Evolutionary conservation across 2,797 vertebrate genomes (phyloP).

Genomic region (Gastrophryne carolinensis): DNA sequence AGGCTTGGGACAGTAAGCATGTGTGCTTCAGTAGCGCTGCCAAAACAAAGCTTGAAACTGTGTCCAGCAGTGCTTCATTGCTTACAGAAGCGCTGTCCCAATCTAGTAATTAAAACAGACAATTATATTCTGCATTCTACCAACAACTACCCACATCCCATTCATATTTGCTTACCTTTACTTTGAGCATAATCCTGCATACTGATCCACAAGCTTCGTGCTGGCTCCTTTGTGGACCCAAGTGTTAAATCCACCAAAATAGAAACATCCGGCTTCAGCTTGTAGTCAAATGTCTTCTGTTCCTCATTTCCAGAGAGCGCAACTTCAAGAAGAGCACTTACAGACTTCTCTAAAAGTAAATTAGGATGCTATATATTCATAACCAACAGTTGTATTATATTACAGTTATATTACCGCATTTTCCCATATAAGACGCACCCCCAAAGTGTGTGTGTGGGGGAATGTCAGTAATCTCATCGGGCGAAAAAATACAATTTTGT

Average conservation of each 20-base stretch:
- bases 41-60: constrained; percentile 91
- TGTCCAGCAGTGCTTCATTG: constrained; percentile 91
- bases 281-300: constrained; percentile 93
- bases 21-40: constrained; percentile 93
- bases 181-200: constrained; percentile 95
- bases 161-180: constrained; percentile 77
- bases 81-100: constrained; percentile 93
- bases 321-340: constrained; percentile 89
- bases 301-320: constrained; percentile 93
- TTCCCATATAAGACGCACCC: too few relatives aligned
- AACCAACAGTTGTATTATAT: too few relatives aligned
- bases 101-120: constrained; percentile 71
- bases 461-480: too few relatives aligned
- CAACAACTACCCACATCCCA: background rate
- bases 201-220: constrained; percentile 91
- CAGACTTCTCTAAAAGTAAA: constrained; percentile 66
- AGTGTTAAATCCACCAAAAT: constrained; percentile 87
- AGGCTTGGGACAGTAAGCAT: constrained; percentile 83
- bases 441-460: too few relatives aligned
- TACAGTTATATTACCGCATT: too few relatives aligned
- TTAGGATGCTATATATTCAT: too few relatives aligned
- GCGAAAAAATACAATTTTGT: too few relatives aligned
- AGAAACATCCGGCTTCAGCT: constrained; percentile 80
- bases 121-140: background rate
- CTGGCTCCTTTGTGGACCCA: constrained; percentile 91